Evolutionary conservation across 2,797 vertebrate species (phyloP).

Genomic region (Gadopsis bispinosus): DNA sequence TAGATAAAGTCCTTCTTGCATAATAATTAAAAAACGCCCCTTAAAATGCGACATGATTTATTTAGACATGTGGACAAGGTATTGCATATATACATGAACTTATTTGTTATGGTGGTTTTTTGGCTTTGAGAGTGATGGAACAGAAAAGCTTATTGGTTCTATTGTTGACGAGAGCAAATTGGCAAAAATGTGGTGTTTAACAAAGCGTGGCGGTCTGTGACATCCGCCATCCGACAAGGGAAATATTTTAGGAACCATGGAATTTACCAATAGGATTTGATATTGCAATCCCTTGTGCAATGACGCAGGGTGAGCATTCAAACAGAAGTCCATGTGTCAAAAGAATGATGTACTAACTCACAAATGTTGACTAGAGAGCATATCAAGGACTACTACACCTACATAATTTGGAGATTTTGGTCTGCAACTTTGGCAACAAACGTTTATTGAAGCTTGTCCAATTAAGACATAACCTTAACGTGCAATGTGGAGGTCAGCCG

Average conservation of each 20-base stretch:
- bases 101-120: not conserved
- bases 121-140: not conserved
- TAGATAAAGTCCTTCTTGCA: constrained; percentile 27
- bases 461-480: constrained; percentile 19
- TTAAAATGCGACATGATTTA: not conserved
- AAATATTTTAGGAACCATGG: constrained; percentile 22
- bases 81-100: not conserved
- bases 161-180: constrained; percentile 36
- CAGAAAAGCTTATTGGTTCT: not conserved
- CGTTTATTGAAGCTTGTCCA: constrained; percentile 24
- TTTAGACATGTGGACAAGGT: not conserved
- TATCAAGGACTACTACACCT: rapidly evolving
- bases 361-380: not conserved
- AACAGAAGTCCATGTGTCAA: constrained; percentile 17
- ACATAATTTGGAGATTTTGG: constrained; percentile 5
- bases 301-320: constrained; percentile 14
- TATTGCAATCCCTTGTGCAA: constrained; percentile 24
- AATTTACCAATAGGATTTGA: constrained; percentile 50
- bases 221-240: constrained; percentile 23
- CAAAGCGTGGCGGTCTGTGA: constrained; percentile 16
- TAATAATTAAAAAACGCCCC: not conserved
- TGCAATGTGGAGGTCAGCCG: constrained; percentile 42
- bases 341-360: constrained; percentile 5
- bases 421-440: not conserved
- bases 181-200: constrained; percentile 5